A percentile compares a stretch with the other conserved stretches of the same genome.
Evolutionary conservation across 2,113 vertebrate genomes (phyloP).

Genomic region (Alethe castanea): DNA sequence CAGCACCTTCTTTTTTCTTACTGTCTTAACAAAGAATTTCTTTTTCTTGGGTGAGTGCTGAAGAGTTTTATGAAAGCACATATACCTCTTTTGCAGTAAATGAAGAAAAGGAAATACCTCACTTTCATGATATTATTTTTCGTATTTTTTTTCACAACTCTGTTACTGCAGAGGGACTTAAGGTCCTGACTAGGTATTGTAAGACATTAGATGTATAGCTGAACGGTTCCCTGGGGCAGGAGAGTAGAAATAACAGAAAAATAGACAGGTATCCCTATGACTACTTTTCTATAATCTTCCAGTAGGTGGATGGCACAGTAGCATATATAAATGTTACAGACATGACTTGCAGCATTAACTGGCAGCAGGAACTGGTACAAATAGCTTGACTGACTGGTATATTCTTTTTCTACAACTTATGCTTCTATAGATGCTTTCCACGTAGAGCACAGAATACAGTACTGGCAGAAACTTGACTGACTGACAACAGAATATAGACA

Average conservation of each 20-base stretch:
- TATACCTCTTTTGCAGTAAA: neutral
- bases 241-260: neutral
- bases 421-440: neutral
- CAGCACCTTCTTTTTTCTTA: neutral
- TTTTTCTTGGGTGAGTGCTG: neutral
- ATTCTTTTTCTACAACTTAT: neutral
- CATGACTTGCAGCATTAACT: neutral
- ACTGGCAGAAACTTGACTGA: neutral
- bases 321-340: neutral
- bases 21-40: neutral
- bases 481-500: neutral
- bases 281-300: neutral
- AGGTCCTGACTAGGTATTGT: accelerated
- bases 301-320: neutral
- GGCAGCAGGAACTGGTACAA: neutral
- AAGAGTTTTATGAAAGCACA: neutral
- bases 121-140: neutral
- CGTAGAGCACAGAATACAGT: neutral
- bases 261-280: neutral
- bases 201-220: neutral
- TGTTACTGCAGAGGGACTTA: neutral
- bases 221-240: neutral
- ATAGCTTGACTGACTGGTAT: neutral
- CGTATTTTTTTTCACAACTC: neutral
- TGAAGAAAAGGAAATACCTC: neutral